Conservation (phyloP, 2,888 invertebrate species). For the Rhabditoides inermis region DNA sequence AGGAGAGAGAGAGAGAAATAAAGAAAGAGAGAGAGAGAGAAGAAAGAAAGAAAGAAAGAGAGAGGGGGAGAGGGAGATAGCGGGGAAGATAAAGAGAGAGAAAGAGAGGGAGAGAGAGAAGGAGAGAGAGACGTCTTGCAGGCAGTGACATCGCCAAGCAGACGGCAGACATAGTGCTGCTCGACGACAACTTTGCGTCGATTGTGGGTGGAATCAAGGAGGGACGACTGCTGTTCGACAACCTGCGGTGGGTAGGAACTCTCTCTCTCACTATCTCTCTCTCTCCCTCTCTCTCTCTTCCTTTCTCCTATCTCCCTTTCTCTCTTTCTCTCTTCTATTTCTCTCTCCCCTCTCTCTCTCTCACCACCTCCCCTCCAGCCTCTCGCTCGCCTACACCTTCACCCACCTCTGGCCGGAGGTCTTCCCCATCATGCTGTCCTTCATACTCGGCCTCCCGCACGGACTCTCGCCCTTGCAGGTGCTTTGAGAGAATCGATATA, state of each 20-base stretch:
- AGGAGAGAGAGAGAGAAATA: background rate
- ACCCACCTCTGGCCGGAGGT: conserved; percentile 52
- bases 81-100: background rate
- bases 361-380: conserved; percentile 28
- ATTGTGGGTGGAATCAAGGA: conserved; percentile 48
- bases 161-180: conserved; percentile 43
- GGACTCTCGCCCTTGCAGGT: conserved; percentile 47
- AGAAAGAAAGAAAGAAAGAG: background rate
- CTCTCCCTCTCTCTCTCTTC: no score
- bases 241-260: conserved; percentile 16
- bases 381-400: conserved; percentile 48
- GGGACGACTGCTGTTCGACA: conserved; percentile 44
- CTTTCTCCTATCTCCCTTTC: no score
- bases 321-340: no score
- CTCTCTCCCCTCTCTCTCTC: no score
- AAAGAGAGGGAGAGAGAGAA: background rate
- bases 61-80: background rate
- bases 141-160: conserved; percentile 44
- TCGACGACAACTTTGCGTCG: conserved; percentile 49
- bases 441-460: conserved; percentile 45
- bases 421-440: conserved; percentile 47
- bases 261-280: no score
- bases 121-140: background rate
- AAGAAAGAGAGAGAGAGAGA: background rate
- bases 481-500: no score